Base-by-base conservation (phyloP, 1,140 invertebrate species). In the Drosophila erecta region DNA sequence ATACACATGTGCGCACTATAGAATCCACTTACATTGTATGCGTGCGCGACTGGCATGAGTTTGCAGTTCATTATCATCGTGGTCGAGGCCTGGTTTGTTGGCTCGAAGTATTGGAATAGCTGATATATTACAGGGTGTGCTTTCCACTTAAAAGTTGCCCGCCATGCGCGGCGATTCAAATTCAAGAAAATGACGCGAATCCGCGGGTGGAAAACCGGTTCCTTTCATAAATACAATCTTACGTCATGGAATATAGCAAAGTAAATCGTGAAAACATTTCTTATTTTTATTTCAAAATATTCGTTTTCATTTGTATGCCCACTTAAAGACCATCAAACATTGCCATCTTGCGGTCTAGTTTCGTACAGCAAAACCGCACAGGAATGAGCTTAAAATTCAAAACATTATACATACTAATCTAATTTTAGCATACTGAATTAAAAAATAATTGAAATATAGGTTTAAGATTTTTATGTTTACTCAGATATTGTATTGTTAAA, bases 51-150 rank as follows among this genome's bases (percentile, higher is more conserved):
- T 37, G 17, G 35, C 24, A 43, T 81, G 79, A 81, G 61, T 74
- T 60, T 37, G 79, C 79, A 54, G 35, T 81, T 64, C 30, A 51
- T 66, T 81, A 81, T 65, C 62, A 81, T 65, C 62, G 47, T 38
- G 15, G 65, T 44, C 40, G 64, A 12, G 44, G 33, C 57, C 55
- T 55, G 54, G 44, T 60, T 64, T 60, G 35, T 57, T 71, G 17
- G 51, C 49, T 77, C 47, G 59, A 17, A 61, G 58, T 61, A 49
- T 14, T 17, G 2, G 51, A 56, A 58, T 59, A 43, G 54, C 59
- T 43, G 37, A 38, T 24, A 51, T 6, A 65, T 8, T n/a, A 58
- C 58, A 60, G 33, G 35, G 51, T 40, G 33, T 57, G 15, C 53
- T 40, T 14, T 10, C 17, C 35, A 6, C 15, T 41, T 10, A 40